These are phyloP conservation scores for Sclerurus mexicanus DNA, from an alignment of 2,113 vertebrate genomes.

Conservation along the genomic window DNA sequence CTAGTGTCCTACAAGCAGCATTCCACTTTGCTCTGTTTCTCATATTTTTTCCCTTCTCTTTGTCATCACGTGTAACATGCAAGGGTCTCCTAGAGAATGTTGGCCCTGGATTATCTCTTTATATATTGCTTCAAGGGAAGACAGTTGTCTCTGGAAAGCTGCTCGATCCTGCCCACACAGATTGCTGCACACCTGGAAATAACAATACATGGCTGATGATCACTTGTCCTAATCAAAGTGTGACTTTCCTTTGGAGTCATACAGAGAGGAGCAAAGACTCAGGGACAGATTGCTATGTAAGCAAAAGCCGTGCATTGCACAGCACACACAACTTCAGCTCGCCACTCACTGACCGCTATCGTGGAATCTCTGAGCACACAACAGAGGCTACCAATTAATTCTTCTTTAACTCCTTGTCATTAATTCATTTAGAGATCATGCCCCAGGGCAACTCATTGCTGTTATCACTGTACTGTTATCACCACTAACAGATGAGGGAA, in stretches of 20 bases:
- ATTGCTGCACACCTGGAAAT: conserved; percentile 5
- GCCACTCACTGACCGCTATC: accelerated
- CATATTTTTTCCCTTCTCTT: not conserved
- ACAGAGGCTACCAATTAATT: not conserved
- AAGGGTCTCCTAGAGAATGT: not conserved
- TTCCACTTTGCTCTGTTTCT: not conserved
- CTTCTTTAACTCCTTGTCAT: not conserved
- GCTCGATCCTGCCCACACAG: not conserved
- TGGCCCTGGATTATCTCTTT: not conserved
- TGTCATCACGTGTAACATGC: not conserved
- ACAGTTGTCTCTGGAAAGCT: not conserved
- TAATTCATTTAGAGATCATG: not conserved
- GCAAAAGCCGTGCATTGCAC: not conserved
- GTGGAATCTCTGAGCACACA: not conserved
- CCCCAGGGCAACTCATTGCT: not conserved
- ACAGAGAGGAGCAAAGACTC: not conserved
- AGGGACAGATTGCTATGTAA: not conserved
- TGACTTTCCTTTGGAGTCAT: not conserved
- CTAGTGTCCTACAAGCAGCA: not conserved
- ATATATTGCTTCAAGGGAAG: not conserved
- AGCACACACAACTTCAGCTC: not conserved
- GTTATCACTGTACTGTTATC: not conserved
- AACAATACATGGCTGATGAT: not conserved
- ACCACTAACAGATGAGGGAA: conserved; percentile 6
- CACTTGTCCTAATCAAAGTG: not conserved